A percentile compares a stretch with the other conserved stretches of the same genome.
Conservation (phyloP, 2,797 vertebrate genomes). For the Lacerta viridis region DNA sequence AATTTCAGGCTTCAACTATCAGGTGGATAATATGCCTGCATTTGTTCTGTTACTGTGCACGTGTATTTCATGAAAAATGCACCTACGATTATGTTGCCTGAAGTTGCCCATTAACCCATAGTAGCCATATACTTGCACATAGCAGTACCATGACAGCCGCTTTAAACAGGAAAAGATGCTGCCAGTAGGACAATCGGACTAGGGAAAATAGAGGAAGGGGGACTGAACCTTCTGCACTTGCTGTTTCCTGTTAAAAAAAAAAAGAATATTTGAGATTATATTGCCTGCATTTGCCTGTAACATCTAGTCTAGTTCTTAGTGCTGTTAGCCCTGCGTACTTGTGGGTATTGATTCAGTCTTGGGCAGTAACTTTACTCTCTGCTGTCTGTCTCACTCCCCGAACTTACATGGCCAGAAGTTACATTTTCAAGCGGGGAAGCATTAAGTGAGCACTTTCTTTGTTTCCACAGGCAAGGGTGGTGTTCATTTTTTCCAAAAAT, state of each 20-base stretch:
- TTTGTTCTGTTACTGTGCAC: not conserved
- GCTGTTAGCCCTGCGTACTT: not conserved
- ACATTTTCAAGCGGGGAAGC: not conserved
- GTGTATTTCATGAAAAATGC: not conserved
- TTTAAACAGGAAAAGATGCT: not conserved
- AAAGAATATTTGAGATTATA: not conserved
- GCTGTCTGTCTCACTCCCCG: not conserved
- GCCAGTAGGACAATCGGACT: not conserved
- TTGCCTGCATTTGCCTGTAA: not conserved
- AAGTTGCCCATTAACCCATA: not conserved
- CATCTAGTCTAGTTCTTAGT: not conserved
- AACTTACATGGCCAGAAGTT: not conserved
- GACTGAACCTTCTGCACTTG: not conserved
- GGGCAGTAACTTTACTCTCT: not conserved
- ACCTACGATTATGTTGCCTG: not conserved
- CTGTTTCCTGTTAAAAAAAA: not conserved
- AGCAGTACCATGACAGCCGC: not conserved
- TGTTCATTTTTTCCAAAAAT: slow-evolving; percentile 55
- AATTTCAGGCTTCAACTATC: not conserved
- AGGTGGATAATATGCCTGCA: not conserved
- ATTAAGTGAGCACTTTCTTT: slow-evolving; percentile 33
- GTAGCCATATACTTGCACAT: not conserved
- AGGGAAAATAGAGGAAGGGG: not conserved
- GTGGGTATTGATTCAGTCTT: not conserved
- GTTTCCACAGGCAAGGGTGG: slow-evolving; percentile 52